Evolutionary conservation across 2,113 vertebrate genomes (phyloP).

Genomic region (Podarcis raffonei): DNA sequence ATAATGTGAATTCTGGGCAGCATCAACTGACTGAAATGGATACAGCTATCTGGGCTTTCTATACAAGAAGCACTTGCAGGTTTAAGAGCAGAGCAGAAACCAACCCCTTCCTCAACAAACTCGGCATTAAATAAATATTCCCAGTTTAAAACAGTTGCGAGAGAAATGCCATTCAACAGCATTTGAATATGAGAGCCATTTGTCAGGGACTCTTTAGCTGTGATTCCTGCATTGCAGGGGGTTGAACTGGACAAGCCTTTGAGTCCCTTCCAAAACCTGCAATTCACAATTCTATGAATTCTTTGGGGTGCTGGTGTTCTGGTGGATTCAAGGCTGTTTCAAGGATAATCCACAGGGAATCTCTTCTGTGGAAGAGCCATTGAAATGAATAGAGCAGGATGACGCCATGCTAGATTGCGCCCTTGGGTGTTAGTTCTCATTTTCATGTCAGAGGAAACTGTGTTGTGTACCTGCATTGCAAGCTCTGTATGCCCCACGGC

Average conservation of each 20-base stretch:
- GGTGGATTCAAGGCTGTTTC: no score
- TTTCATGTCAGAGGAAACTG: background rate
- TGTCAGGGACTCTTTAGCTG: no score
- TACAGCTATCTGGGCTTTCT: background rate
- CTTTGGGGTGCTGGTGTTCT: no score
- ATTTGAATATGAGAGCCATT: background rate
- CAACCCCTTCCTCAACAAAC: no score
- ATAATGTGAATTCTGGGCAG: background rate
- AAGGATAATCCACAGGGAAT: background rate
- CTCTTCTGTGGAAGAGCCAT: background rate
- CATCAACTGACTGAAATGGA: background rate
- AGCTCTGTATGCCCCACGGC: background rate
- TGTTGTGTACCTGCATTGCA: background rate
- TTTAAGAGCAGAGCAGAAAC: background rate
- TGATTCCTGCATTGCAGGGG: no score
- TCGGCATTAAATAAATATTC: background rate
- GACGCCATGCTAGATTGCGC: background rate
- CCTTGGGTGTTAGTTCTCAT: background rate
- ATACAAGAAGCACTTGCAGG: background rate
- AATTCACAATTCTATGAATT: background rate
- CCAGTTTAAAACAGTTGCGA: background rate
- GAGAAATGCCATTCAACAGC: background rate
- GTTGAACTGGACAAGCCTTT: no score
- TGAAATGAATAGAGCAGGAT: background rate
- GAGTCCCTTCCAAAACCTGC: no score